Evolutionary conservation across 2,888 invertebrate species (phyloP), one percentile per base, ranked within the genome.

Genomic region (Shargacucullia verbasci): DNA sequence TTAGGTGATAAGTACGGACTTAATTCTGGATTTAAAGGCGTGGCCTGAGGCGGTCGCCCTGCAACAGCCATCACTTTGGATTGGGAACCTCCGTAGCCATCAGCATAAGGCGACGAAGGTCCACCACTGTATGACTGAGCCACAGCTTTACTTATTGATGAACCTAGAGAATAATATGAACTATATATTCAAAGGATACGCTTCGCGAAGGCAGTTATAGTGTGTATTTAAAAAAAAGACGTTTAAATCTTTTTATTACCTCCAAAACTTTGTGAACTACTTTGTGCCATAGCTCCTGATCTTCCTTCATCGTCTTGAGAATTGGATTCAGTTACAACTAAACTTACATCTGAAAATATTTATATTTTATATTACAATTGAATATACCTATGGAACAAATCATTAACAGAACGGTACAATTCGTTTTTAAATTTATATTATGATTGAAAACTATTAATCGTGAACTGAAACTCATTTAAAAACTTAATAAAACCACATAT

Each of bases 211-310:
- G n/a, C n/a, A n/a, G n/a, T n/a, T n/a, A n/a, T n/a, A n/a, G n/a
- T n/a, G n/a, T n/a, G n/a, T n/a, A n/a, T n/a, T n/a, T n/a, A 35
- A 37, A 20, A 31, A n/a, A 2, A 1, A 15, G 2, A 6, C 12
- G 11, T 10, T n/a, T n/a, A n/a, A n/a, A n/a, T n/a, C n/a, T n/a
- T n/a, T 29, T n/a, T 1, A 12, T 45, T 46, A 67, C 70, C 59
- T 49, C 54, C 61, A 38, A 49, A 59, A 49, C 43, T 70, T 34
- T 40, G 39, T 29, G 31, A 62, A 47, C 46, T 57, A 45, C 34
- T 67, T 9, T 59, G 47, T 44, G 47, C 40, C n/a, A 60, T 20
- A 37, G 58, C 53, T 3, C 67, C 73, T 1, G 70, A 73, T n/a
- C 66, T 56, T 6, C n/a, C 41, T 33, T 66, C 70, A 37, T 47